Base-by-base conservation (phyloP, 2,888 invertebrate species). In the Sylvicola cinctus region DNA sequence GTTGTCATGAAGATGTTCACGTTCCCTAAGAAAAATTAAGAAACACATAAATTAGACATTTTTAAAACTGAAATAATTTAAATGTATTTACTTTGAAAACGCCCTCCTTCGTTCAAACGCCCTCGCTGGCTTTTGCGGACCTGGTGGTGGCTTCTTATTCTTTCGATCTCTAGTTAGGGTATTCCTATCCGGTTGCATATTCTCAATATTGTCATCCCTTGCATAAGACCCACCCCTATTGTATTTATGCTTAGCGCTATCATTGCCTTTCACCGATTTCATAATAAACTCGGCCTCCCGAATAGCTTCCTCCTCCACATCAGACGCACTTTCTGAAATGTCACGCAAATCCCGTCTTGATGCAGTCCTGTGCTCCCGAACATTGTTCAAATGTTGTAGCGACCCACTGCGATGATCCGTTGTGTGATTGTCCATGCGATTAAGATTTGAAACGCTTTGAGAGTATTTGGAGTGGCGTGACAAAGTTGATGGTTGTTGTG, bases 121-220 rank as follows among this genome's bases (percentile, higher is more conserved):
- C 11, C 58, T 49, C 3, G 55, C 52, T n/a, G 58, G 58, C 44
- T 58, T 58, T n/a, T 55, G 57, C 15, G 58, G 57, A 15, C 54
- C 54, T 20, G 42, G 44, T 30, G 42, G 43, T 16, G 41, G 43
- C 31, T 43, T 43, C 29, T 36, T 36, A 23, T 28, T 28, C 16
- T 11, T 11, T 16, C 35, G 29, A 10, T 28, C 28, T 16, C 28
- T 16, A 16, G 15, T 16, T n/a, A 14, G 12, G 7, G 28, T 25
- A 25, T 25, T 28, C 14, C 28, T n/a, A 11, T 31, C 31, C 14
- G 28, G 28, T 5, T 13, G 28, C 14, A 13, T 13, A 28, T 28
- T 28, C 23, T 30, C 20, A 11, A 28, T 20, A 30, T 34, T n/a
- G 12, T 30, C 34, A 16, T 31, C 16, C 16, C 5, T 31, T 15